phyloP scores from a whole-genome alignment of 2,797 vertebrate genomes.

The Chelon auratus region DNA sequence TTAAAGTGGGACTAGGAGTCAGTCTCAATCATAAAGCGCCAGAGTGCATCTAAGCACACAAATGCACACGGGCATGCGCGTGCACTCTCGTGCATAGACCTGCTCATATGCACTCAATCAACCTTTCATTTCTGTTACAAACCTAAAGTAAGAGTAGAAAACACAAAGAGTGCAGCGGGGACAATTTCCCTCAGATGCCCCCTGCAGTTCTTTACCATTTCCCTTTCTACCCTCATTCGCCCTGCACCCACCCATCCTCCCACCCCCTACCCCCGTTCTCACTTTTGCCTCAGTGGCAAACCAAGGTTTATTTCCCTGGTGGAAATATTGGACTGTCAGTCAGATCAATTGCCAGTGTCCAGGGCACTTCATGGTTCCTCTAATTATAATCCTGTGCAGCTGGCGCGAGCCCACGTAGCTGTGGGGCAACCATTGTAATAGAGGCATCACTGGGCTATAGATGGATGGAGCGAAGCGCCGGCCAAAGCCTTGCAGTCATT shows the following conservation, averaged over 20 bases:
- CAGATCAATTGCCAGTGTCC: constrained; percentile 89
- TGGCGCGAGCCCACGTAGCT: constrained; percentile 83
- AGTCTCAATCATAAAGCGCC: constrained; percentile 40
- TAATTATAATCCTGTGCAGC: constrained; percentile 88
- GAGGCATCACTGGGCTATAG: constrained; percentile 86
- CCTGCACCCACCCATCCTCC: constrained; percentile 49
- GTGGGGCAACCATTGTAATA: constrained; percentile 88
- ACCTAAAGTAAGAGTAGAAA: constrained; percentile 46
- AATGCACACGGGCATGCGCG: constrained; percentile 13
- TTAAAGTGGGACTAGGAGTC: constrained; percentile 44
- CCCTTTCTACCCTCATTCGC: constrained; percentile 47
- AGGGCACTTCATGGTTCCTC: constrained; percentile 86
- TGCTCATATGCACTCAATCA: constrained; percentile 40
- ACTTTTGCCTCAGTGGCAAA: constrained; percentile 71
- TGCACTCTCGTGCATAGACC: constrained; percentile 30
- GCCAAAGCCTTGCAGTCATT: constrained; percentile 83
- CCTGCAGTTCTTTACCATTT: constrained; percentile 30
- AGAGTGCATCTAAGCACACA: constrained; percentile 21
- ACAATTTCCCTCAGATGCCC: constrained; percentile 22
- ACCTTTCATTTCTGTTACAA: constrained; percentile 38
- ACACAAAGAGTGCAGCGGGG: constrained; percentile 39
- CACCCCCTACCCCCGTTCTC: constrained; percentile 43
- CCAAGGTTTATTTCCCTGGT: constrained; percentile 86
- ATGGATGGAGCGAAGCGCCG: constrained; percentile 81
- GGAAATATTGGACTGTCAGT: constrained; percentile 88